A percentile compares a stretch with the other conserved stretches of the same genome.
These are phyloP conservation scores for Salvelinus fontinalis DNA, from an alignment of 2,113 vertebrate genomes.

Conservation along the genomic window DNA sequence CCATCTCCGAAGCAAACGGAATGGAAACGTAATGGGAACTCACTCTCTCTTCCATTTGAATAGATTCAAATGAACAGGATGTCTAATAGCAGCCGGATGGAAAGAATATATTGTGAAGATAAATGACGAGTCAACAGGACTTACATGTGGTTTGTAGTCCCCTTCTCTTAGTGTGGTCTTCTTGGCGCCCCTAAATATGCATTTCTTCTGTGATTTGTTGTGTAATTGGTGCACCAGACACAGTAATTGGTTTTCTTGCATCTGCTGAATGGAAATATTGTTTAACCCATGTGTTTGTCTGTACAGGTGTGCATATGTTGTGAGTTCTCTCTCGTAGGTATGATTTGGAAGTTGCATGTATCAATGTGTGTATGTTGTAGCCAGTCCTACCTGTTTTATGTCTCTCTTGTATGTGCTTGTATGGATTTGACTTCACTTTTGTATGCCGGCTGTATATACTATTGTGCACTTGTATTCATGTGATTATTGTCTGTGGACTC, in stretches of 20 bases:
- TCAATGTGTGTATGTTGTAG: no score
- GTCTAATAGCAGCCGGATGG: slow-evolving; percentile 10
- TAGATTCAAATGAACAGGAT: slow-evolving; percentile 45
- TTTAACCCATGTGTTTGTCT: neutral
- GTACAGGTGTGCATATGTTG: no score
- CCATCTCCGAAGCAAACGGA: slow-evolving; percentile 20
- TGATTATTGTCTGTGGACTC: no score
- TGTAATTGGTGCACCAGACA: neutral
- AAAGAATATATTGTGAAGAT: slow-evolving; percentile 31
- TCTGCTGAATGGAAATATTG: slow-evolving; percentile 28
- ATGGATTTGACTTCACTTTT: no score
- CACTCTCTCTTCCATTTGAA: slow-evolving; percentile 24
- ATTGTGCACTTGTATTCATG: no score
- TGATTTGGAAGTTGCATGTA: no score
- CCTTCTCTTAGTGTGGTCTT: neutral
- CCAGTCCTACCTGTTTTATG: no score
- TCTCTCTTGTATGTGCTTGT: no score
- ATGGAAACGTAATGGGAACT: slow-evolving; percentile 16
- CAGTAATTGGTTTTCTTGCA: neutral
- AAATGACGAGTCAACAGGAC: slow-evolving; percentile 23
- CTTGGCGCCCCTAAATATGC: slow-evolving; percentile 17
- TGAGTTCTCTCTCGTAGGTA: no score
- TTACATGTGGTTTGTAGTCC: slow-evolving; percentile 6
- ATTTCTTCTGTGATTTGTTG: neutral
- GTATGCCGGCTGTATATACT: no score